Percentiles rank a stretch among this genome's conserved stretches.
These are phyloP conservation scores for Manduca sexta DNA, from an alignment of 1,140 invertebrate genomes.

Conservation along the genomic window DNA sequence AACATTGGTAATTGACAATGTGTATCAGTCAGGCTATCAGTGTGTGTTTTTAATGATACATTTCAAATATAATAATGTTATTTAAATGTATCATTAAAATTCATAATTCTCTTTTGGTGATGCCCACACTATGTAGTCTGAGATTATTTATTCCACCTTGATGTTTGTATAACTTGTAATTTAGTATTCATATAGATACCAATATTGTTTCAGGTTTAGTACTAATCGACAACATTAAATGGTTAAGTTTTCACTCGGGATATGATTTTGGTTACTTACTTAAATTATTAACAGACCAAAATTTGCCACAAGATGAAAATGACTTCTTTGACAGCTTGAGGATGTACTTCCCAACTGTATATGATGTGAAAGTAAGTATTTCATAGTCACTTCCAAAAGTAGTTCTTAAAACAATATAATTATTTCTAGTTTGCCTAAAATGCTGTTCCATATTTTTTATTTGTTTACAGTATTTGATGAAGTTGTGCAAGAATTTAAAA, in stretches of 20 bases:
- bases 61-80: no score
- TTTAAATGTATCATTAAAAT: no score
- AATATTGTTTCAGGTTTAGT: slow-evolving; percentile 81
- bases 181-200: neutral
- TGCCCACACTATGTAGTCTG: no score
- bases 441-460: slow-evolving; percentile 2
- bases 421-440: no score
- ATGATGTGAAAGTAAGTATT: slow-evolving; percentile 91
- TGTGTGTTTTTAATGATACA: no score
- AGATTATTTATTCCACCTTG: neutral
- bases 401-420: no score
- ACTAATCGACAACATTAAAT: slow-evolving; percentile 95
- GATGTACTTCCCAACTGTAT: slow-evolving; percentile 96
- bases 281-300: slow-evolving; percentile 93
- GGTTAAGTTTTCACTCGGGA: slow-evolving; percentile 97
- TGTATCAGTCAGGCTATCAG: no score
- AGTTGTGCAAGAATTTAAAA: slow-evolving; percentile 97
- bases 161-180: neutral
- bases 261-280: slow-evolving; percentile 99
- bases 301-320: slow-evolving; percentile 92
- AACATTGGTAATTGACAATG: no score
- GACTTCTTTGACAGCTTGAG: slow-evolving; percentile 96
- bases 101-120: no score
- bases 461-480: slow-evolving; percentile 92
- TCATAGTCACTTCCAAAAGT: neutral